Evolutionary conservation across 2,888 invertebrate genomes (phyloP).

Genomic region (Agrilus cyanescens): DNA sequence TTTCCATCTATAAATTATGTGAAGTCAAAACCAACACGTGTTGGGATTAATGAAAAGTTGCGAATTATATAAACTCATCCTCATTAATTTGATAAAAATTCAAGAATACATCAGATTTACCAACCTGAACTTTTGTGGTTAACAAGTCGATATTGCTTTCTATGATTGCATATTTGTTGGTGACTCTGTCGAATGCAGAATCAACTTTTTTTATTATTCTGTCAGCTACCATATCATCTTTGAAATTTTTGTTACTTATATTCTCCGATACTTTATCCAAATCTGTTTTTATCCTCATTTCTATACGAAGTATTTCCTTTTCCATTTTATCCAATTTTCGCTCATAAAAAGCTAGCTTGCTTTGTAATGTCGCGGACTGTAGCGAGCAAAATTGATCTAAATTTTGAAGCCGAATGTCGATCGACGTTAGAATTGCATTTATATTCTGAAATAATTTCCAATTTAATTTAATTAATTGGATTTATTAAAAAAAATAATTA

Average conservation of each 20-base stretch:
- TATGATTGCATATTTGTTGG: conserved; percentile 30
- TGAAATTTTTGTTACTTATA: conserved; percentile 33
- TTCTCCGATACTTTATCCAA: conserved; percentile 33
- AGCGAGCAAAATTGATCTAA: conserved; percentile 30
- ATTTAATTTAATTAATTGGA: no score
- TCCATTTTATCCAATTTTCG: conserved; percentile 35
- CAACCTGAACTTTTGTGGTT: conserved; percentile 32
- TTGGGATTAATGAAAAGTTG: no score
- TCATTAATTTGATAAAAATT: no score
- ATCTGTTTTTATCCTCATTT: conserved; percentile 29
- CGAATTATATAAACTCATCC: no score
- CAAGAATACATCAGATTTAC: no score
- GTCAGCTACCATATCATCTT: conserved; percentile 33
- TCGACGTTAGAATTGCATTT: conserved; percentile 28
- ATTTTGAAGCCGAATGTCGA: conserved; percentile 32
- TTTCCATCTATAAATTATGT: no score
- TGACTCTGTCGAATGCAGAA: conserved; percentile 32
- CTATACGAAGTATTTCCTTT: conserved; percentile 20
- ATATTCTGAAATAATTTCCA: conserved; percentile 23
- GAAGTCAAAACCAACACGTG: no score
- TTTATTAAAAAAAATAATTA: no score
- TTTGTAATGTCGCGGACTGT: conserved; percentile 30
- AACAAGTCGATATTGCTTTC: conserved; percentile 31
- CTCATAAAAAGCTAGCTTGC: conserved; percentile 34
- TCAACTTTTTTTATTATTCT: conserved; percentile 35